Conservation (phyloP, 1,140 invertebrate genomes). For the Hylyphantes graminicola region DNA sequence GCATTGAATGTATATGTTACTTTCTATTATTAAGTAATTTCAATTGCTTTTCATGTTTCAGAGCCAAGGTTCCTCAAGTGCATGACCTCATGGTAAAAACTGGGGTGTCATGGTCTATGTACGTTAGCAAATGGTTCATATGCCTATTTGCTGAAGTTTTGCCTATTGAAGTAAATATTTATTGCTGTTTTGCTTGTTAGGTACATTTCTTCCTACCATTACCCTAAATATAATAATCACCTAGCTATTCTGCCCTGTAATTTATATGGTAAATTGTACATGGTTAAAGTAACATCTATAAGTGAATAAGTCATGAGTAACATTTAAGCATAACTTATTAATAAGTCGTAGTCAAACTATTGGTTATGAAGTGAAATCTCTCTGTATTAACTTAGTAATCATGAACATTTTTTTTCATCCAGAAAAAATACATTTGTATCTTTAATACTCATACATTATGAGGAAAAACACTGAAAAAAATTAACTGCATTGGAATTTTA, state of each 20-base stretch:
- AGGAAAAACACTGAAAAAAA: no score
- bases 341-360: no score
- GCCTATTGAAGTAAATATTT: slow-evolving; percentile 79
- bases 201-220: neutral
- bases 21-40: neutral
- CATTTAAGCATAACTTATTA: no score
- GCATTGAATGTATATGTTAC: neutral
- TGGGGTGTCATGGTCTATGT: slow-evolving; percentile 85
- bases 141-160: slow-evolving; percentile 92
- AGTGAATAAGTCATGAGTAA: no score
- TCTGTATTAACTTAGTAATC: no score
- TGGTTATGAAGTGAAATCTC: no score
- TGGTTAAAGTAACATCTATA: no score
- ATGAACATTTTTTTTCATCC: no score
- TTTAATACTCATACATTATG: no score
- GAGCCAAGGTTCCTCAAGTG: slow-evolving; percentile 81
- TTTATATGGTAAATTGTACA: neutral
- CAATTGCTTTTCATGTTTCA: slow-evolving; percentile 64
- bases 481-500: no score
- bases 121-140: slow-evolving; percentile 94
- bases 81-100: slow-evolving; percentile 81
- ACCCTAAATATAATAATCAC: neutral
- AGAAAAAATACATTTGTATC: no score
- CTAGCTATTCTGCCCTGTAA: neutral
- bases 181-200: no score